phyloP scores from a whole-genome alignment of 2,888 invertebrate species.

The Pyrgus malvae region DNA sequence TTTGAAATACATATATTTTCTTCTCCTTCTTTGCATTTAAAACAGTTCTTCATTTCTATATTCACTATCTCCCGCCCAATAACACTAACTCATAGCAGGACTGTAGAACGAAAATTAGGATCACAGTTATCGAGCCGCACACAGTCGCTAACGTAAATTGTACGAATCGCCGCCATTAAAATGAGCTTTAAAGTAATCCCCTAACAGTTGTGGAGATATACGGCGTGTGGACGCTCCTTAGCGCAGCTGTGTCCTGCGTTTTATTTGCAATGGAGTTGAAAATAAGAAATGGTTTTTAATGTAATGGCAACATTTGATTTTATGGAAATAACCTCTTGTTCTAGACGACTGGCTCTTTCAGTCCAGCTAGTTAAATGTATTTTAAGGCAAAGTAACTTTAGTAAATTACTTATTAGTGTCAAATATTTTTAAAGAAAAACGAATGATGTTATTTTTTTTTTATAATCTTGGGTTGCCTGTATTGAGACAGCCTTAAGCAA shows the following conservation, averaged over 20 bases:
- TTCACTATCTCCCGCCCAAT: neutral
- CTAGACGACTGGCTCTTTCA: too few species aligned
- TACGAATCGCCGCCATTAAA: slow-evolving; percentile 54
- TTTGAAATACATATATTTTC: too few species aligned
- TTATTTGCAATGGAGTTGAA: slow-evolving; percentile 18
- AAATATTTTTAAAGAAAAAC: neutral
- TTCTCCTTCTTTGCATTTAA: too few species aligned
- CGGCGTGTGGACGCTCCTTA: slow-evolving; percentile 42
- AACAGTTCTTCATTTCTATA: neutral
- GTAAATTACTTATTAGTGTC: too few species aligned
- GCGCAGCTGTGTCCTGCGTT: slow-evolving; percentile 43
- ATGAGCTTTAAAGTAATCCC: slow-evolving; percentile 62
- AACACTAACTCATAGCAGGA: slow-evolving; percentile 1
- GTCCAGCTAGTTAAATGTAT: too few species aligned
- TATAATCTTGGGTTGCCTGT: neutral
- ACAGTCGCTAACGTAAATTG: slow-evolving; percentile 39
- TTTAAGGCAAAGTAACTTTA: too few species aligned
- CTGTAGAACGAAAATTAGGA: neutral
- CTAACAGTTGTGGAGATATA: slow-evolving; percentile 49
- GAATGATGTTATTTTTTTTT: neutral
- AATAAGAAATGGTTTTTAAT: neutral
- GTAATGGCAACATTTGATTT: too few species aligned
- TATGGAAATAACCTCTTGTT: too few species aligned
- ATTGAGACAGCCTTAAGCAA: too few species aligned
- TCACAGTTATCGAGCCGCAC: slow-evolving; percentile 18